These are phyloP conservation scores for Pachyuromys duprasi DNA, from an alignment of 2,797 vertebrate species.

Conservation along the genomic window DNA sequence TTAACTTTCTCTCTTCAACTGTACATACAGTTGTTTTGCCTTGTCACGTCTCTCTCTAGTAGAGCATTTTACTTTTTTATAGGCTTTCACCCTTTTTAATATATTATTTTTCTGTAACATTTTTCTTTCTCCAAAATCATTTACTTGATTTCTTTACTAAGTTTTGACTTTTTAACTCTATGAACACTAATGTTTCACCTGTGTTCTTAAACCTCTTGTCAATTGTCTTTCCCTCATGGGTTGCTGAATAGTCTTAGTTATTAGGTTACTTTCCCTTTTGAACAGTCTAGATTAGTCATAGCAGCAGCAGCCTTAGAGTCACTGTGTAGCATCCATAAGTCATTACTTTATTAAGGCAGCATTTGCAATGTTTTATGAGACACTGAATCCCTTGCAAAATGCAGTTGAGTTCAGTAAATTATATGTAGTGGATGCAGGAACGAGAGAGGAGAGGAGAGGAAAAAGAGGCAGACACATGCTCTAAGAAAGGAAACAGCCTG, in stretches of 20 bases:
- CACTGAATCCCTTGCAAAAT: background rate
- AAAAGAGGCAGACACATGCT: background rate
- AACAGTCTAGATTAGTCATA: background rate
- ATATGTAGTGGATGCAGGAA: background rate
- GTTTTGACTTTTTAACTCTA: background rate
- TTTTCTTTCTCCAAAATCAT: background rate
- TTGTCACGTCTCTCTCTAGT: background rate
- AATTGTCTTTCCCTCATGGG: background rate
- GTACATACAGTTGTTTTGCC: background rate
- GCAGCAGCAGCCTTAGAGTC: background rate
- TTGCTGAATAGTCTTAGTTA: slow-evolving; percentile 13
- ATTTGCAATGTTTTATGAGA: background rate
- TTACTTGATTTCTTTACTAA: slow-evolving; percentile 31
- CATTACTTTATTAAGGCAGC: background rate
- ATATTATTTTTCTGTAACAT: background rate
- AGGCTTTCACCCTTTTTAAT: background rate
- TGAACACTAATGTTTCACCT: slow-evolving; percentile 49
- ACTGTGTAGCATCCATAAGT: background rate
- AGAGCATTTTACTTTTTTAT: slow-evolving; percentile 41
- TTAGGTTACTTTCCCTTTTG: background rate
- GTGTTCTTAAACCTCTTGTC: background rate
- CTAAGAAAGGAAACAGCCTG: background rate
- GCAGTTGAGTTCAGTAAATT: background rate
- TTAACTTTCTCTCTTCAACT: background rate
- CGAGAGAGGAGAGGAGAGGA: too few relatives aligned